Conservation (phyloP, 1,140 invertebrate species). For the Diplogasteroides magnus region DNA sequence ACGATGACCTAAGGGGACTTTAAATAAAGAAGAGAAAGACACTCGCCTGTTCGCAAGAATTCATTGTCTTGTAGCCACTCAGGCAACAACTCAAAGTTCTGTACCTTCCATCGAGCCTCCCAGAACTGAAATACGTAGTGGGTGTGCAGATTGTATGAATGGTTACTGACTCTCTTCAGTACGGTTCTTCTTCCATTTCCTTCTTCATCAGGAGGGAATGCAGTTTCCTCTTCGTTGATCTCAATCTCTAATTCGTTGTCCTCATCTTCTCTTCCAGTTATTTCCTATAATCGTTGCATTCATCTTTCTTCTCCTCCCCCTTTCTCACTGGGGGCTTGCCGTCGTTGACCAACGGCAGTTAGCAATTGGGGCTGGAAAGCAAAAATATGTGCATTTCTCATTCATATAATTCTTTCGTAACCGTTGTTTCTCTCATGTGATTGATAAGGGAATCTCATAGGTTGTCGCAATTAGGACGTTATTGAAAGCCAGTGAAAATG, state of each 20-base stretch:
- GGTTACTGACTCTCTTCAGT: constrained; percentile 13
- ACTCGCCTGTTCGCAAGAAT: constrained; percentile 68
- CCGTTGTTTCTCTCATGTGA: too few relatives aligned
- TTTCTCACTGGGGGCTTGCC: background rate
- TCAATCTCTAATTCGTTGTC: constrained; percentile 31
- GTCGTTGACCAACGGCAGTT: too few relatives aligned
- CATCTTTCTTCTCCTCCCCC: too few relatives aligned
- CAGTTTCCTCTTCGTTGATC: constrained; percentile 31
- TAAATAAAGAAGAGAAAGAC: background rate
- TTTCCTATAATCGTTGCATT: too few relatives aligned
- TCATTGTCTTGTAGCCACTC: constrained; percentile 98
- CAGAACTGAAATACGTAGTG: constrained; percentile 24
- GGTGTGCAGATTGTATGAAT: background rate
- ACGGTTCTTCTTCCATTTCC: constrained; percentile 19
- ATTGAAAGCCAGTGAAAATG: too few relatives aligned
- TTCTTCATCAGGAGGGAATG: constrained; percentile 17
- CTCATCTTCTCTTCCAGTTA: too few relatives aligned
- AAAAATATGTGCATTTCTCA: too few relatives aligned
- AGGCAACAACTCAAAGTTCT: constrained; percentile 65
- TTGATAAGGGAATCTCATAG: too few relatives aligned
- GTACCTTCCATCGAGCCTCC: constrained; percentile 42
- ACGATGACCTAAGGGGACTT: constrained; percentile 70
- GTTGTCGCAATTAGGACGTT: too few relatives aligned
- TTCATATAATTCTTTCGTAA: too few relatives aligned
- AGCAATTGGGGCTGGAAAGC: too few relatives aligned